Conservation (phyloP, 2,888 invertebrate species). For the Ceraclea dissimilis region DNA sequence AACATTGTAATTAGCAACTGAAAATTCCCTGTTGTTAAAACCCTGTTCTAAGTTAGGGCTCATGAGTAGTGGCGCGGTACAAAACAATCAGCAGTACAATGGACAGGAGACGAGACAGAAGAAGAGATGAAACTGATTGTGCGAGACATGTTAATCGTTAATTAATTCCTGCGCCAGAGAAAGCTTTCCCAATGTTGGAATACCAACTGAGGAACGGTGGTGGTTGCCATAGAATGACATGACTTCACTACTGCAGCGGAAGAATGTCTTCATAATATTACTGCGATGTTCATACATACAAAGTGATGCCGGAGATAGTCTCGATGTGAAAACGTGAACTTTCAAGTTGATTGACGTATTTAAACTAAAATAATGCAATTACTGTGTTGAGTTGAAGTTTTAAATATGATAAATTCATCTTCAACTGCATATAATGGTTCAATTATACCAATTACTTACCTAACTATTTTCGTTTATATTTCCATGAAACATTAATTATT, state of each 20-base stretch:
- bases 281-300: neutral
- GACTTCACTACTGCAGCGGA: slow-evolving; percentile 9
- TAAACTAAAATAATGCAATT: neutral
- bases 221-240: neutral
- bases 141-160: slow-evolving; percentile 24
- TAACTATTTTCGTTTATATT: too few species aligned
- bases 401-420: too few species aligned
- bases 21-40: too few species aligned
- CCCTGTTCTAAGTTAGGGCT: neutral
- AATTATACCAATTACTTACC: too few species aligned
- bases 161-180: slow-evolving; percentile 16
- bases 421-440: too few species aligned
- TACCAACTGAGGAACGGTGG: neutral
- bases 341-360: neutral
- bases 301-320: neutral
- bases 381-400: too few species aligned
- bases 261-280: neutral
- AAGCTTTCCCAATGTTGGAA: neutral
- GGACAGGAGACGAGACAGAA: slow-evolving; percentile 1
- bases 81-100: slow-evolving; percentile 11
- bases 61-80: slow-evolving; percentile 3
- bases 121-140: slow-evolving; percentile 17
- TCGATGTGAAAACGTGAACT: neutral
- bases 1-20: too few species aligned
- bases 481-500: too few species aligned